Base-by-base conservation (phyloP, 2,797 vertebrate genomes). In the Lepilemur septentrionalis region DNA sequence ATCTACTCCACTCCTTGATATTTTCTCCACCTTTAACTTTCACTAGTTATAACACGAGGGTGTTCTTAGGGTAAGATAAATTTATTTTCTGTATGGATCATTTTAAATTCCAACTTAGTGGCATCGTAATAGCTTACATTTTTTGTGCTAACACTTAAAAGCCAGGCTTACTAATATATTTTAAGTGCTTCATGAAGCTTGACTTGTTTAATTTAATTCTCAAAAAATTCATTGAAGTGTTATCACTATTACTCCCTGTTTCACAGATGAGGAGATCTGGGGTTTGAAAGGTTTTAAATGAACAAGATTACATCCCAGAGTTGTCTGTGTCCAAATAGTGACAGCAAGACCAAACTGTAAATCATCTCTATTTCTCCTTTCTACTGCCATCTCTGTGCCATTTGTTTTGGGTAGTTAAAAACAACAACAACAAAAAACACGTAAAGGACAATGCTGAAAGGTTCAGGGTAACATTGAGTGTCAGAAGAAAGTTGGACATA, bases 201-300 rank as follows among this genome's bases (percentile, higher is more conserved):
- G 81, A 38, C 32, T 86, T 76, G 41, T 73, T 93, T 89, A 87
- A 69, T 76, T 78, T 91, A 76, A 72, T 76, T 94, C 61, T 86
- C 18, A 76, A 86, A 85, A 70, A 78, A 38, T 79, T 89, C 46
- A 72, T 25, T 48, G 43, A 61, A 18, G 15, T 43, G 23, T 41
- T 18, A 5, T 76, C 81, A 46, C 61, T 84, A 35, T 81, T 55
- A 38, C 5, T 72, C 4, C 23, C 4, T 35, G 0, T 57, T 92
- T 85, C 61, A 50, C 13, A 82, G 55, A 70, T 70, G 46, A 92
- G 63, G 41, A 82, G 30, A 46, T 32, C 15, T 28, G 78, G 22
- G 63, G 11, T 70, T 70, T 30, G 10, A 82, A 81, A 32, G 3
- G 28, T 72, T 83, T 48, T 59, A 52, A 72, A 73, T 48, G 30